Evolutionary conservation across 2,797 vertebrate species (phyloP).

Genomic region (Pitangus sulphuratus): DNA sequence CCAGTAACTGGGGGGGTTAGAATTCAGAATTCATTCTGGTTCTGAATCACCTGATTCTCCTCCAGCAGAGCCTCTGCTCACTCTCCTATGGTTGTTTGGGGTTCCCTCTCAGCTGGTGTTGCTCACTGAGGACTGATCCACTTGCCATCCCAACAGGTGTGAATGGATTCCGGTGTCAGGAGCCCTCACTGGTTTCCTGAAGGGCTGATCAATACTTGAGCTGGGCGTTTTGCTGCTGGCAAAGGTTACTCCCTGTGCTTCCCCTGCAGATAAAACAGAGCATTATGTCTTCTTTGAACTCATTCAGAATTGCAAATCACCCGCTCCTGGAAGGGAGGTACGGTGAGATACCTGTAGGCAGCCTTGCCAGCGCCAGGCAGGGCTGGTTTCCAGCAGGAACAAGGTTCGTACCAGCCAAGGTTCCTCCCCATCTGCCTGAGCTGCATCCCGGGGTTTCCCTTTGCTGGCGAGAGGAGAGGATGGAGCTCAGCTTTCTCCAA

Average conservation of each 20-base stretch:
- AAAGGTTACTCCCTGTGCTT: background rate
- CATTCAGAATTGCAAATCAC: background rate
- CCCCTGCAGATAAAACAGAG: background rate
- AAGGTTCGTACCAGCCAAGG: accelerated
- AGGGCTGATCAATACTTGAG: background rate
- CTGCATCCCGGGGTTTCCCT: accelerated
- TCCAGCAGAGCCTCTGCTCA: accelerated
- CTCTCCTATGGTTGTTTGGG: accelerated
- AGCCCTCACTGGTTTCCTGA: accelerated
- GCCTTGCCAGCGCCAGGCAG: background rate
- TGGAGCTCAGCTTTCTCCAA: accelerated
- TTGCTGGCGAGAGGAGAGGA: accelerated
- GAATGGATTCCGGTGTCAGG: accelerated
- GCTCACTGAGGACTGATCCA: accelerated
- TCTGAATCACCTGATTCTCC: background rate
- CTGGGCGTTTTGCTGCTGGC: background rate
- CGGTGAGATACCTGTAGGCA: accelerated
- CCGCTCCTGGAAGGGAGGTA: accelerated
- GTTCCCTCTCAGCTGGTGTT: background rate
- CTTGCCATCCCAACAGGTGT: accelerated
- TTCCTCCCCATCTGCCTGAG: background rate
- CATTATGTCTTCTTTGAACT: background rate
- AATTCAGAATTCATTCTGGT: accelerated
- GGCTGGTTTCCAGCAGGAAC: background rate
- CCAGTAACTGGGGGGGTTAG: accelerated